phyloP scores from a whole-genome alignment of 2,888 invertebrate species.

The Neoascia interrupta region DNA sequence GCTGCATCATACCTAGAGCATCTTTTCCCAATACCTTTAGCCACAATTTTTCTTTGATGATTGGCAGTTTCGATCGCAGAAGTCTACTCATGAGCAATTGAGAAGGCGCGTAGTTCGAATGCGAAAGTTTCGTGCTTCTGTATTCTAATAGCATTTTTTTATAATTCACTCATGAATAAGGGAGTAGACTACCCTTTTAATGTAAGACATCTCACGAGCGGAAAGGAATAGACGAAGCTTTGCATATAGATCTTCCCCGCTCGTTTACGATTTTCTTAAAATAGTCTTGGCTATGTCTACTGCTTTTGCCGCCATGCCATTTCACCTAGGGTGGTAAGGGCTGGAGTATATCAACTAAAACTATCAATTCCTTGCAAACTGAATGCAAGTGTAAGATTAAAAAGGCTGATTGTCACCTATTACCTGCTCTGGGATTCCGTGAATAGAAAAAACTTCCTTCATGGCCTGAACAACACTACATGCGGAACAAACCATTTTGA shows the following conservation, averaged over 20 bases:
- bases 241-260: background rate
- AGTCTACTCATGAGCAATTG: slow-evolving; percentile 1
- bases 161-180: no score
- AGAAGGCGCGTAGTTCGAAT: background rate
- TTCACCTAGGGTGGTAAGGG: background rate
- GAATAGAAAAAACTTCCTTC: background rate
- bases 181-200: no score
- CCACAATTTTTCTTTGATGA: background rate
- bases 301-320: no score
- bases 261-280: background rate
- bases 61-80: background rate
- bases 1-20: no score
- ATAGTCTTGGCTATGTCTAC: background rate
- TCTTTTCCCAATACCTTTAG: background rate
- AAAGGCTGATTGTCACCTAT: background rate
- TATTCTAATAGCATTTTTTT: background rate
- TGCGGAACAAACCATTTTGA: slow-evolving; percentile 2
- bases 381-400: background rate
- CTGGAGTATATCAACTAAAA: background rate
- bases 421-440: background rate
- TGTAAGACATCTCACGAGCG: no score
- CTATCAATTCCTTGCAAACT: background rate
- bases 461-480: background rate
- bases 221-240: background rate
- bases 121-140: background rate